Evolutionary conservation across 2,797 vertebrate genomes (phyloP), one percentile per base, ranked within the genome.

Genomic region (Sebastes taczanowskii): DNA sequence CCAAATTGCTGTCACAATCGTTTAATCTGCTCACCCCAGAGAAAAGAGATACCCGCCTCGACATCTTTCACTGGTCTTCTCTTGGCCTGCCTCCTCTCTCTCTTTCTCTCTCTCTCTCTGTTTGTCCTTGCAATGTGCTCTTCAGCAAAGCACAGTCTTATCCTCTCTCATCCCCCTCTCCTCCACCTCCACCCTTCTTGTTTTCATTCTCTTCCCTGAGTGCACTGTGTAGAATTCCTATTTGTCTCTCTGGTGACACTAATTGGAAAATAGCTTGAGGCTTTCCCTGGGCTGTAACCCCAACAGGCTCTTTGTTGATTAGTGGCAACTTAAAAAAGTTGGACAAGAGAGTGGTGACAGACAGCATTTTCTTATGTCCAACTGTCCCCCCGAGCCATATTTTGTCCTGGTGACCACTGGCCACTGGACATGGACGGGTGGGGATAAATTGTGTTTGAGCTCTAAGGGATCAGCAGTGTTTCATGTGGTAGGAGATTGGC

Each of bases 241-340:
- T 94, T 95, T 95, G 89, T 94, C 91, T 95, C 91, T 92, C 91
- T 89, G 87, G 93, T 95, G 94, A 95, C 95, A 95, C 92, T 96
- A 96, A 96, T 95, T 95, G 94, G 95, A 94, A 95, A 94, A 94
- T 94, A 93, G 93, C 95, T 94, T 65, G 88, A 90, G 94, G 94
- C 91, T 87, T 93, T 92, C 93, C 93, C 82, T 84, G 92, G 91
- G 94, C 91, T 85, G 81, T 78, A 93, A 87, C 89, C 93, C 94
- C 90, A 80, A 87, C 89, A 92, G 91, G 86, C 83, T 79, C 85
- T 91, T 90, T 93, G 93, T 95, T 96, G 94, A 95, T 95, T 95
- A 95, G 92, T 86, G 86, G 89, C 91, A 89, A 92, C 91, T 94
- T 94, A 93, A 94, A 92, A 94, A 93, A 94, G 90, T 88, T 92